These are phyloP conservation scores for Andricus curvator DNA, from an alignment of 2,888 invertebrate species.

Conservation along the genomic window DNA sequence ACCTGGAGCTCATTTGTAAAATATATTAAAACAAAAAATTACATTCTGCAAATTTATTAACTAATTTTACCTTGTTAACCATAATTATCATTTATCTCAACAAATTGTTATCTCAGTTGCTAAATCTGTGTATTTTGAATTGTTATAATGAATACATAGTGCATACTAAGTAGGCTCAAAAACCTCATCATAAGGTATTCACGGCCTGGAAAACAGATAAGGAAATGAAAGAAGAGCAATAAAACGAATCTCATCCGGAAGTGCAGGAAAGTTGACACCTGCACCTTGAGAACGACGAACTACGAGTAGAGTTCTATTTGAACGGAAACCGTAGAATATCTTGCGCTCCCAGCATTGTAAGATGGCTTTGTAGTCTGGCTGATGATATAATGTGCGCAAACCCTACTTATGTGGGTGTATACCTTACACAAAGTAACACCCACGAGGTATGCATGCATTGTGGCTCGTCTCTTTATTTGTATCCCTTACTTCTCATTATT, in stretches of 20 bases:
- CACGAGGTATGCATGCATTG: conserved; percentile 4
- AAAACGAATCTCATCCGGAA: conserved; percentile 64
- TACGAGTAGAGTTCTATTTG: conserved; percentile 63
- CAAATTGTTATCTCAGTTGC: neutral
- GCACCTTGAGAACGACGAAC: conserved; percentile 67
- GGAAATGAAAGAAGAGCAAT: neutral
- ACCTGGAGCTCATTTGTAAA: neutral
- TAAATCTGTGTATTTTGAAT: neutral
- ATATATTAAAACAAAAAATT: neutral
- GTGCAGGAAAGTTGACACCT: conserved; percentile 68
- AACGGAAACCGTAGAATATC: conserved; percentile 74
- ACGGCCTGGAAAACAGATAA: neutral
- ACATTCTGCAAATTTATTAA: neutral
- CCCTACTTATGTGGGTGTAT: conserved; percentile 17
- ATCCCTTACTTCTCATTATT: conserved; percentile 52
- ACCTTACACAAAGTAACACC: conserved; percentile 15
- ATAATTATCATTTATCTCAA: neutral
- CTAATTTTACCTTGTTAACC: neutral
- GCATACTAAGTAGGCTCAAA: too few relatives aligned
- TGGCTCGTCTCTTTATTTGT: conserved; percentile 24
- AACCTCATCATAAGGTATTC: too few relatives aligned
- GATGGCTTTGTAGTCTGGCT: conserved; percentile 69
- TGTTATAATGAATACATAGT: neutral
- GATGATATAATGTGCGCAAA: conserved; percentile 45
- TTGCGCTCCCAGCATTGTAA: conserved; percentile 73